Base-by-base conservation (phyloP, 2,797 vertebrate species). In the Apodemus agrarius region DNA sequence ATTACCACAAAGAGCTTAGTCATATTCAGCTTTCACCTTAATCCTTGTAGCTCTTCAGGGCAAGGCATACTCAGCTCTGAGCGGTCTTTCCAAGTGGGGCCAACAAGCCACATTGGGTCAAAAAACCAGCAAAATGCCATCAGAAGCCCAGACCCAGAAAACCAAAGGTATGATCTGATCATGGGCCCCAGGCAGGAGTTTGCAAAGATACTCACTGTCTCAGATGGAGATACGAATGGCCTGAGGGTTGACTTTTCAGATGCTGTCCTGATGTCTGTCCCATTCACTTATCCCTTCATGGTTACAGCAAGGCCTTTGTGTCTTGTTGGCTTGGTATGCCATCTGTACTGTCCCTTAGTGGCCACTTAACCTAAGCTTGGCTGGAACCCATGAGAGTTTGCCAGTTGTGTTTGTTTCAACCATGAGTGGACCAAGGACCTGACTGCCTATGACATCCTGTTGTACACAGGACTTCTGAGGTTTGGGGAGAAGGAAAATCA, bases 41-140 rank as follows among this genome's bases (percentile, higher is more conserved):
- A 96, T 87, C 95, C 95, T 97, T 94, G 81, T 96, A 98, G 98
- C 81, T 94, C 97, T 94, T 16, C 96, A 97, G 94, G 95, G 84
- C 95, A 96, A 81, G 86, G 92, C 37, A 52, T 97, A 82, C 59
- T 97, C 96, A 95, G 91, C 89, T 97, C 97, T 34, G 76, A 97
- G 61, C 95, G 79, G 78, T 97, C 92, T 96, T 79, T 97, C n/a
- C 96, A 96, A 91, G 96, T 97, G 95, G 87, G 96, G 87, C 74
- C 97, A 86, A 63, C 67, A 87, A 97, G 92, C 87, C 65, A n/a
- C 72, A 79, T 59, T 96, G 91, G 95, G 72, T 87, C 93, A 90
- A 95, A 96, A 87, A 95, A 69, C 69, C 89, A 95, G 54, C 90
- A 93, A 34, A 94, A 79, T 95, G 90, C 96, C 96, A 97, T 89